Base-by-base conservation (phyloP, 2,113 vertebrate species). In the Podarcis muralis region DNA sequence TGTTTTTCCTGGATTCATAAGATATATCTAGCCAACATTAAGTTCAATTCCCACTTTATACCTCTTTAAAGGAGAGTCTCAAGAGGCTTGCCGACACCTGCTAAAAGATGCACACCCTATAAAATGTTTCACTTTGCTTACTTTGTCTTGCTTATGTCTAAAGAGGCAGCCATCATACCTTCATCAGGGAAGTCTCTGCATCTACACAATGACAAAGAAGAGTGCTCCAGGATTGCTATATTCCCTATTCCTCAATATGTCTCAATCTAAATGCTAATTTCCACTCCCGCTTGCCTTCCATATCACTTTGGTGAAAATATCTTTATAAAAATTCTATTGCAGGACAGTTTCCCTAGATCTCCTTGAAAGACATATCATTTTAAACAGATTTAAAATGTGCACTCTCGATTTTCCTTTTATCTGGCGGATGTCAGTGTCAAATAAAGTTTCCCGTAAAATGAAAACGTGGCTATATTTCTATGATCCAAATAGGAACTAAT, bases 221-320 rank as follows among this genome's bases (percentile, higher is more conserved):
- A 84, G 78, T 32, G 65, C 6, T 85, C 81, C 59, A 15, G 15
- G 25, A 79, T 92, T 88, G 6, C 66, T 23, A 32, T 53, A 20
- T 78, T n/a, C 69, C 85, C 6, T 53, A 35, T 81, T 90, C 82
- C 78, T 91, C 32, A 90, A 78, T 57, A 37, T 83, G 62, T 82
- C 80, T 88, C 81, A 92, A 68, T 87, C 75, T 86, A 92, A 91
- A 93, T 81, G 81, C 68, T 92, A 92, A 87, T 92, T 88, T 81
- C 68, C 76, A 57, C 84, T 80, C 32, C 74, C 13, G 65, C 62
- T 62, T 23, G 23, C 40, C 81, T 66, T 76, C 27, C 32, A 68
- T 93, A 81, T 91, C n/a, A 57, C n/a, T 93, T 90, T 69, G 59
- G n/a, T 57, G 69, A 89, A 32, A 65, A 80, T 57, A 89, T 78